These are phyloP conservation scores for Odontothrips loti DNA, from an alignment of 2,888 invertebrate genomes.

Conservation along the genomic window DNA sequence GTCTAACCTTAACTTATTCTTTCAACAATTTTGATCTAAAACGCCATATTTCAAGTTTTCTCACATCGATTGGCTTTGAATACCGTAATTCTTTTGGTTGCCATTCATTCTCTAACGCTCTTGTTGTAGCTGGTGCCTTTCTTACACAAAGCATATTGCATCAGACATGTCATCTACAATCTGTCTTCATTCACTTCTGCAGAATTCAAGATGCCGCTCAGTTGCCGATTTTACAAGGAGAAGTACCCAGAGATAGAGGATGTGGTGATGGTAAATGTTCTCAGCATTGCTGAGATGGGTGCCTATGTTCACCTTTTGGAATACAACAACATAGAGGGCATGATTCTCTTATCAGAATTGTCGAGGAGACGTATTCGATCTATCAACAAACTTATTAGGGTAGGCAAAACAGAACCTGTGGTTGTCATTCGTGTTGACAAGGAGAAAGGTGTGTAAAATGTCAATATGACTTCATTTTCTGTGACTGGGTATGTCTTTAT, in stretches of 20 bases:
- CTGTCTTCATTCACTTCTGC: background rate
- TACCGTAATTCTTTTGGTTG: no score
- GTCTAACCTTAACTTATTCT: background rate
- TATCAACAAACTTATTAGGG: slow-evolving; percentile 97
- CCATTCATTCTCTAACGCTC: no score
- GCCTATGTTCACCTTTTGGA: slow-evolving; percentile 97
- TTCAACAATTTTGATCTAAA: background rate
- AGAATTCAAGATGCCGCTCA: slow-evolving; percentile 70
- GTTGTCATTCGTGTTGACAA: slow-evolving; percentile 99
- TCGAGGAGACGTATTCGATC: slow-evolving; percentile 97
- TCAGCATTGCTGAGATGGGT: slow-evolving; percentile 99
- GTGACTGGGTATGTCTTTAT: background rate
- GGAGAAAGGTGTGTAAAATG: slow-evolving; percentile 77
- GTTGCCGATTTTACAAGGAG: slow-evolving; percentile 95
- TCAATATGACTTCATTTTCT: background rate
- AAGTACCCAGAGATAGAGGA: slow-evolving; percentile 98
- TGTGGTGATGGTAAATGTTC: slow-evolving; percentile 98
- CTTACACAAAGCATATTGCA: background rate
- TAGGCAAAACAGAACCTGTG: slow-evolving; percentile 97
- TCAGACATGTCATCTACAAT: background rate
- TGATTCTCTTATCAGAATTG: slow-evolving; percentile 97
- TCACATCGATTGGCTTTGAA: no score
- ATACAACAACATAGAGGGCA: slow-evolving; percentile 98
- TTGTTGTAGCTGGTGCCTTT: no score
- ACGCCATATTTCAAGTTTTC: background rate